Evolutionary conservation across 2,113 vertebrate genomes (phyloP), one percentile per base, ranked within the genome.

Genomic region (Apistogramma diplotaenia): DNA sequence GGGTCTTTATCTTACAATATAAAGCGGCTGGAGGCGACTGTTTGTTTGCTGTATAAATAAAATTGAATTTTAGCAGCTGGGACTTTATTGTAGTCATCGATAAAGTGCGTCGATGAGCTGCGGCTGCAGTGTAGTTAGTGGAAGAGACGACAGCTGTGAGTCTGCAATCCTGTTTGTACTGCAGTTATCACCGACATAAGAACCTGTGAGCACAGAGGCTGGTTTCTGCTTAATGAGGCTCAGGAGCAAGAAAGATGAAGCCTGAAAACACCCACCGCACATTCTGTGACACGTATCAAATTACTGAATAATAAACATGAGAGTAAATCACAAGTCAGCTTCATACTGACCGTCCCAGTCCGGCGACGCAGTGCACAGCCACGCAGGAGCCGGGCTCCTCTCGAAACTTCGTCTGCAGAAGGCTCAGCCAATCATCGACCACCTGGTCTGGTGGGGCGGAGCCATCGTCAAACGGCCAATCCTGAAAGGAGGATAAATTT

Each of bases 401-500:
- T 43, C 96, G 94, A 37, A 99, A 99, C 95, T 98, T 99, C 62
- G 84, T 94, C 95, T 96, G 97, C 82, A 99, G 90, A 35, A 99
- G 94, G 83, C 94, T 97, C 72, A 99, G 91, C 98, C 98, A 99
- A 78, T 99, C 98, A 0, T 99, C 98, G 74, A 99, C 98, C 76
- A 99, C 96, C 85, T 98, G 96, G 23, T 95, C 95, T 0, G 98
- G 97, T 18, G 98, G 98, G 8, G 98, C 96, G 0, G 97, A 98
- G 74, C 98, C 98, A 74, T 99, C 97, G 73, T 99, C 97, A 85
- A 99, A 99, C 0, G 98, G 98, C 98, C 98, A 99, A 89, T 99
- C 97, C 98, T 99, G 61, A 1, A 71, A 29, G 1, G 1, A 37
- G 43, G 9, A 1, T 8, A n/a, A 55, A 55, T 37, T 74, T 25